Evolutionary conservation across 2,888 invertebrate genomes (phyloP).

Genomic region (Watsonalla cultraria): DNA sequence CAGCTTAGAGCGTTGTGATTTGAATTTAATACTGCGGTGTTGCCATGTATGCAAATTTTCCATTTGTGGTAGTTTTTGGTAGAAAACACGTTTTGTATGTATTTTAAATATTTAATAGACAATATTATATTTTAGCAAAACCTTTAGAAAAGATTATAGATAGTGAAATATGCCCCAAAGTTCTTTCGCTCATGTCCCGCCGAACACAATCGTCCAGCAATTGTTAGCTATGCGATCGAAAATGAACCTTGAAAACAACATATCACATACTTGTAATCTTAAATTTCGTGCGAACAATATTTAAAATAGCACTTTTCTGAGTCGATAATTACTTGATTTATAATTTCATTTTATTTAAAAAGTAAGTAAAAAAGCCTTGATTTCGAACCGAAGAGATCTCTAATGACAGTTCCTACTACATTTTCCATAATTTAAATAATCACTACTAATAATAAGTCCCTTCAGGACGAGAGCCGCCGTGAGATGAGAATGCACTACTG

Average conservation of each 20-base stretch:
- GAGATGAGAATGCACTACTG: too few relatives aligned
- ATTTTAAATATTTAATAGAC: not conserved
- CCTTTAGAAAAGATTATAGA: not conserved
- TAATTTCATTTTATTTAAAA: constrained; percentile 29
- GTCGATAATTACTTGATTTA: constrained; percentile 31
- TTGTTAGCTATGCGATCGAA: constrained; percentile 22
- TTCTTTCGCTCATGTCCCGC: constrained; percentile 17
- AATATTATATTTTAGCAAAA: not conserved
- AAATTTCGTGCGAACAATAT: constrained; percentile 13
- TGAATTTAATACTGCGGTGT: not conserved
- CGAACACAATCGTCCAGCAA: constrained; percentile 46
- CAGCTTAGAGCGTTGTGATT: not conserved
- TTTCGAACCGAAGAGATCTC: not conserved
- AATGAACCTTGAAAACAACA: constrained; percentile 9
- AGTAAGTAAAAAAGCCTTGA: constrained; percentile 20
- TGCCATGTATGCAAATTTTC: not conserved
- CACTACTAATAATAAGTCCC: too few relatives aligned
- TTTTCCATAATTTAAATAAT: too few relatives aligned
- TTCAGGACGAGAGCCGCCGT: too few relatives aligned
- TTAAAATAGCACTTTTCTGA: constrained; percentile 12
- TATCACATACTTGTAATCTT: not conserved
- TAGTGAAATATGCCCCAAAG: not conserved
- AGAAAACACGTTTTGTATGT: too few relatives aligned
- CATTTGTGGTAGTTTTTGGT: not conserved
- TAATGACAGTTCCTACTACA: not conserved